Evolutionary conservation across 2,888 invertebrate genomes (phyloP).

Genomic region (Stegana nigrithorax): DNA sequence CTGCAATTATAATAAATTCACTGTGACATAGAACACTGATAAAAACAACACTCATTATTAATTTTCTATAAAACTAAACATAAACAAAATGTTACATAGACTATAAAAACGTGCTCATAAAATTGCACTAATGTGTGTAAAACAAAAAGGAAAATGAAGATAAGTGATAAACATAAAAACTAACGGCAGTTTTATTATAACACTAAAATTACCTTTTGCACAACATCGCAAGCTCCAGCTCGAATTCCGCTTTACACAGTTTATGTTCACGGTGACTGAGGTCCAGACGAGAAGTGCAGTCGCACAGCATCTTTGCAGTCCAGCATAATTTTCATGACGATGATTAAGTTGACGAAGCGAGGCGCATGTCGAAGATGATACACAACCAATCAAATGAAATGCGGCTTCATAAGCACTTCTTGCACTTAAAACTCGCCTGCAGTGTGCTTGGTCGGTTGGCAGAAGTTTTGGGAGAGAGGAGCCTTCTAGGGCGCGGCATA

Average conservation of each 20-base stretch:
- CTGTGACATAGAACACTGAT: too few species aligned
- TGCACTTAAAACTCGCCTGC: conserved; percentile 33
- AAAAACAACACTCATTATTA: too few species aligned
- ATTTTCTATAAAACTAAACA: neutral
- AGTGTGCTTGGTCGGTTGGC: conserved; percentile 40
- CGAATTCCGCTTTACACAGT: neutral
- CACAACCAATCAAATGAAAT: conserved; percentile 61
- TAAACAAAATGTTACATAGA: conserved; percentile 26
- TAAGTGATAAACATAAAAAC: conserved; percentile 55
- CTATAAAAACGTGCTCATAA: too few species aligned
- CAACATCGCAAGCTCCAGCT: conserved; percentile 36
- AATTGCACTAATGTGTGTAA: too few species aligned
- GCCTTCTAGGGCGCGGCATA: too few species aligned
- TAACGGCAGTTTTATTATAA: conserved; percentile 55
- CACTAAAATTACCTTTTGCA: conserved; percentile 52
- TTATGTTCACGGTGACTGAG: neutral
- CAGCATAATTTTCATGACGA: conserved; percentile 39
- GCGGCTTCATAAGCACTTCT: conserved; percentile 36
- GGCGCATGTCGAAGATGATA: conserved; percentile 46
- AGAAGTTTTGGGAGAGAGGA: too few species aligned
- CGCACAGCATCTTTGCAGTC: neutral
- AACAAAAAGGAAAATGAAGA: conserved; percentile 35
- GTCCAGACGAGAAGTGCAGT: neutral
- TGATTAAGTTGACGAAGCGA: conserved; percentile 30
- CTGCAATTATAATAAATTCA: too few species aligned